These are phyloP conservation scores for Brachypalpus laphriformis DNA, from an alignment of 2,888 invertebrate genomes.

Conservation along the genomic window DNA sequence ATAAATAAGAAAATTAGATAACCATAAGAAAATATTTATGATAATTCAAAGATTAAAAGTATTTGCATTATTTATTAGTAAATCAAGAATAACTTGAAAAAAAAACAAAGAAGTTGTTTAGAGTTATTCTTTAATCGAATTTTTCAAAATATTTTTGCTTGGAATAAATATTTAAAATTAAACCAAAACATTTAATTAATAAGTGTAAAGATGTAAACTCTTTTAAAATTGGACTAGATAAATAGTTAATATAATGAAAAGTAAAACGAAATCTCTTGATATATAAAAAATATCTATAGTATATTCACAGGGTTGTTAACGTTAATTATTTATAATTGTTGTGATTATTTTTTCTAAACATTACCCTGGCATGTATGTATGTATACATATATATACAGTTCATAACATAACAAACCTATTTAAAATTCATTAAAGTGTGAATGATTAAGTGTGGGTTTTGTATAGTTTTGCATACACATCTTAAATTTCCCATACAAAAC, in stretches of 20 bases:
- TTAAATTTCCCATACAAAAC: not conserved
- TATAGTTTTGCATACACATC: not conserved
- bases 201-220: constrained; percentile 42
- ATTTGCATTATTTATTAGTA: constrained; percentile 54
- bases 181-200: constrained; percentile 23
- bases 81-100: constrained; percentile 47
- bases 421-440: not conserved
- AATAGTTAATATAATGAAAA: constrained; percentile 34
- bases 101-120: constrained; percentile 51
- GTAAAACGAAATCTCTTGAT: constrained; percentile 58
- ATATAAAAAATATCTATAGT: constrained; percentile 50
- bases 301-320: constrained; percentile 71
- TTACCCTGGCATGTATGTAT: constrained; percentile 33
- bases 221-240: constrained; percentile 46
- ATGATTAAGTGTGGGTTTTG: not conserved
- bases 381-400: not conserved
- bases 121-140: constrained; percentile 58
- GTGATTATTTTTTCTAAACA: constrained; percentile 37
- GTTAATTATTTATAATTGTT: constrained; percentile 57
- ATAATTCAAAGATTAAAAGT: constrained; percentile 25
- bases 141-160: constrained; percentile 67
- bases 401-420: not conserved
- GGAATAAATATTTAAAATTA: constrained; percentile 55
- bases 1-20: constrained; percentile 38
- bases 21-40: constrained; percentile 34